Evolutionary conservation across 1,140 invertebrate species (phyloP), one percentile per base, ranked within the genome.

Genomic region (Vanessa atalanta): DNA sequence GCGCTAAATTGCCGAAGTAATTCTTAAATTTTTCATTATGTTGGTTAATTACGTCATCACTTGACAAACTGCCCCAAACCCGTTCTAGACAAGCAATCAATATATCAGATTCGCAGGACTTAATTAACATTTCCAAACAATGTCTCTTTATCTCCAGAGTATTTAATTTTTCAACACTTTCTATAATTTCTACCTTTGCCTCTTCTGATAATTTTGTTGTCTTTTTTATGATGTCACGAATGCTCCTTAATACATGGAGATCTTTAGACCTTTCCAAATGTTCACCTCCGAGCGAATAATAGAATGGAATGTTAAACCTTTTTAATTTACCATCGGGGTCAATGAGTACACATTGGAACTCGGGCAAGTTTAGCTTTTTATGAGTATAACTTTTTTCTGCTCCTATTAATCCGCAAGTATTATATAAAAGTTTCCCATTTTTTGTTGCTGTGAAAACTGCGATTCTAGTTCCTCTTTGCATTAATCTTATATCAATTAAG

Each of bases 361-460:
- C 93, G 13, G 94, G 94, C 76, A 91, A 92, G 88, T 95, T 95
- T 68, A 87, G 87, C 82, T 84, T 94, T 82, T 87, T 91, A 72
- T 87, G 90, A 26, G 77, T 86, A 72, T 84, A 90, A 66, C 79
- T 85, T 83, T 87, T 94, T 57, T 89, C 88, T 15, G 93, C 93
- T 51, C 97, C 97, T 82, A 98, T 93, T 67, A 98, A 93, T 13
- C 96, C 96, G 87, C 97, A 96, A 78, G 95, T 96, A 43, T 96
- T 95, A 83, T 97, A 97, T 0, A 97, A 76, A 26, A 98, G 92
- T 81, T 95, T 95, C 15, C 97, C 96, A 89, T 95, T 94, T 93
- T 98, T 98, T 43, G 95, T 96, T 1, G 98, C 97, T 76, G 96
- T 96, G 92, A 99, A 99, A 0, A 97, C 97, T 47, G 97, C 97